These are phyloP conservation scores for Saccostrea glomerata DNA, from an alignment of 1,140 invertebrate genomes.

Conservation along the genomic window DNA sequence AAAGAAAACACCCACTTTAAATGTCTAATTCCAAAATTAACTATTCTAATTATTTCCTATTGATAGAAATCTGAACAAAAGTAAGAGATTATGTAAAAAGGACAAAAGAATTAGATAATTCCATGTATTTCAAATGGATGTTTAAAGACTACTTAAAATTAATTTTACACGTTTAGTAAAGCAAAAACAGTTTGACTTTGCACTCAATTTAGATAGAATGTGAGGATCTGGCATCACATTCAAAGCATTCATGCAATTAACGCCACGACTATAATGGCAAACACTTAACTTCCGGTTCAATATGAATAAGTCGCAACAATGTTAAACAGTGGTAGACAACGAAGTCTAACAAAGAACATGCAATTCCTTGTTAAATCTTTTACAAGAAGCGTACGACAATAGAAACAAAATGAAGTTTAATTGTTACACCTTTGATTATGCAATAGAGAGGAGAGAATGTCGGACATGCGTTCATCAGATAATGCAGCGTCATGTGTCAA, in stretches of 20 bases:
- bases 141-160: background rate
- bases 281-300: conserved; percentile 4
- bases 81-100: too few relatives aligned
- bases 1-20: too few relatives aligned
- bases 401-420: background rate
- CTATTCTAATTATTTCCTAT: too few relatives aligned
- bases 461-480: background rate
- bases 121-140: background rate
- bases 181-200: background rate
- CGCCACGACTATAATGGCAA: background rate
- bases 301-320: background rate
- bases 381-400: background rate
- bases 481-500: background rate
- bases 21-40: too few relatives aligned
- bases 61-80: too few relatives aligned
- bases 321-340: background rate
- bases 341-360: background rate
- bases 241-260: background rate
- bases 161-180: background rate
- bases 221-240: background rate
- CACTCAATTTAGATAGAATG: background rate
- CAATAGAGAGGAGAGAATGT: background rate
- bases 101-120: background rate
- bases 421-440: background rate
- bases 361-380: background rate